Evolutionary conservation across 2,113 vertebrate genomes (phyloP).

Genomic region (Scomber japonicus): DNA sequence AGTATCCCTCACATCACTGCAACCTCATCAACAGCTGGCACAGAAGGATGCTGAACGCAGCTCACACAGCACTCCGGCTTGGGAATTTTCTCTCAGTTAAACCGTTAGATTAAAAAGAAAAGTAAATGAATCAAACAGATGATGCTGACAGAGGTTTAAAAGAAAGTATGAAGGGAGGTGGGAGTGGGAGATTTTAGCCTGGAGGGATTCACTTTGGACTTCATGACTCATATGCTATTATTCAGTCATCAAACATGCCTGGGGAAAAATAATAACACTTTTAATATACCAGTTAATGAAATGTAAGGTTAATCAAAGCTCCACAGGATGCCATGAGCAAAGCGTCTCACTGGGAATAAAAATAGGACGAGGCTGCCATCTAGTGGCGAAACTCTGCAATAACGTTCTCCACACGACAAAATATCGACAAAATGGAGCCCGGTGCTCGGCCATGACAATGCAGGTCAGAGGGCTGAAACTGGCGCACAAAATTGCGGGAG

Average conservation of each 20-base stretch:
- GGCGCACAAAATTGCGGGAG: slow-evolving; percentile 10
- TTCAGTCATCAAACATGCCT: neutral
- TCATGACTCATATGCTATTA: slow-evolving; percentile 2
- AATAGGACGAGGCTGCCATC: slow-evolving; percentile 48
- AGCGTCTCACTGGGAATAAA: neutral
- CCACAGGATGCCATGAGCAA: neutral
- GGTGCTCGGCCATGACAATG: slow-evolving; percentile 79
- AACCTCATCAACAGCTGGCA: slow-evolving; percentile 18
- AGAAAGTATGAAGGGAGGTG: slow-evolving; percentile 4
- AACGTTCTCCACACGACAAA: slow-evolving; percentile 3
- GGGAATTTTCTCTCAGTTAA: slow-evolving; percentile 4
- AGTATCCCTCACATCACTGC: neutral
- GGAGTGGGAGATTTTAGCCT: slow-evolving; percentile 1
- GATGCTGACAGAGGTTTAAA: slow-evolving; percentile 31
- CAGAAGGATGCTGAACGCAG: neutral
- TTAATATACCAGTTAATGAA: slow-evolving; percentile 13
- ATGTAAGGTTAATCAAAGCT: slow-evolving; percentile 27
- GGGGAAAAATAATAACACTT: neutral
- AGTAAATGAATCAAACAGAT: slow-evolving; percentile 36
- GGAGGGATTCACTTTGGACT: neutral
- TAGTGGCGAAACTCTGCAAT: slow-evolving; percentile 38
- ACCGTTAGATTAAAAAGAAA: slow-evolving; percentile 2
- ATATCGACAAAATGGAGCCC: slow-evolving; percentile 83
- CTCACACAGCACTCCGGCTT: neutral
- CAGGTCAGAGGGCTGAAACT: slow-evolving; percentile 63